These are phyloP conservation scores for Ennomos erosarius DNA, from an alignment of 2,888 invertebrate genomes.

Conservation along the genomic window DNA sequence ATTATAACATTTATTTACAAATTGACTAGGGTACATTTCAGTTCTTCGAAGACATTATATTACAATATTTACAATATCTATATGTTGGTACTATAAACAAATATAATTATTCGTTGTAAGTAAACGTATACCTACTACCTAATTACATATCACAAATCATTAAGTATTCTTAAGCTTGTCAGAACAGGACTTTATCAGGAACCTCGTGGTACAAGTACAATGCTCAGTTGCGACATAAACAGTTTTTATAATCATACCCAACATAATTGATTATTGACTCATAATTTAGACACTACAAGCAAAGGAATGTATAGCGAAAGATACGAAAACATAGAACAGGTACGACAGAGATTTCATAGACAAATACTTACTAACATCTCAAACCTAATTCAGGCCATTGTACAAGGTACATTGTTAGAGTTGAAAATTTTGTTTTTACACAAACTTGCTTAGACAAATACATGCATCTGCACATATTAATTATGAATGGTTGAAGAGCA, in stretches of 20 bases:
- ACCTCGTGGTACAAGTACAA: constrained; percentile 55
- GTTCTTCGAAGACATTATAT: constrained; percentile 75
- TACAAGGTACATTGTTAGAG: too few species aligned
- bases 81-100: constrained; percentile 49
- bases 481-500: constrained; percentile 29
- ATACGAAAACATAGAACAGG: constrained; percentile 17
- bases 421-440: constrained; percentile 1
- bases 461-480: constrained; percentile 5
- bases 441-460: background rate
- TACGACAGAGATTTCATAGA: constrained; percentile 9
- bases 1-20: constrained; percentile 71
- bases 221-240: constrained; percentile 12
- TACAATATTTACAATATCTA: constrained; percentile 63
- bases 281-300: constrained; percentile 12
- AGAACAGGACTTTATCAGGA: constrained; percentile 66
- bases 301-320: constrained; percentile 24
- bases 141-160: constrained; percentile 77
- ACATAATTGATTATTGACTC: constrained; percentile 5
- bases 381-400: constrained; percentile 1
- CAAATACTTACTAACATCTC: background rate
- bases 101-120: constrained; percentile 51
- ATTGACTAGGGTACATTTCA: constrained; percentile 85
- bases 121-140: constrained; percentile 65
- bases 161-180: constrained; percentile 50
- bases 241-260: constrained; percentile 36